Conservation (phyloP, 2,888 invertebrate species). For the Zaprionus obscuricornis region DNA sequence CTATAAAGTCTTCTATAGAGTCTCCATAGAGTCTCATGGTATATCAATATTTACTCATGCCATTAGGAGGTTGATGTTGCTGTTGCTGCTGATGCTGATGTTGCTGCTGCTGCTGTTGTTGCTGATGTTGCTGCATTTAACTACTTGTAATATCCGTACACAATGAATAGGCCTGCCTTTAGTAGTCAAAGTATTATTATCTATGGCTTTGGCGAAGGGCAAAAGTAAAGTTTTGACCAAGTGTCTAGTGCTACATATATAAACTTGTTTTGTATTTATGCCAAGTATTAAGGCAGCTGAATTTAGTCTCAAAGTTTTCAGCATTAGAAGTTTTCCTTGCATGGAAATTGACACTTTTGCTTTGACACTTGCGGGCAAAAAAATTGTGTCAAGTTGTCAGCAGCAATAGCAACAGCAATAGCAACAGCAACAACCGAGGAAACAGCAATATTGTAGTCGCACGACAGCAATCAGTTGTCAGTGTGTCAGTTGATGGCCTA, state of each 20-base stretch:
- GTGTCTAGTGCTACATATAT: no score
- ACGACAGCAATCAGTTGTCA: conserved; percentile 61
- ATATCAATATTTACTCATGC: conserved; percentile 58
- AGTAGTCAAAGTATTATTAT: conserved; percentile 2
- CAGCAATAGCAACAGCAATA: conserved; percentile 32
- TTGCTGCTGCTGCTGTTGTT: no score
- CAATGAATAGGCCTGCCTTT: conserved; percentile 26
- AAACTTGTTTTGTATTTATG: conserved; percentile 41
- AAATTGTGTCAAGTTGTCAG: conserved; percentile 76
- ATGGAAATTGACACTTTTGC: conserved; percentile 70
- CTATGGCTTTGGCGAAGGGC: conserved; percentile 6
- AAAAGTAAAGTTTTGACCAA: no score
- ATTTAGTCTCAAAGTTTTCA: no score
- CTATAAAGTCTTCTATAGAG: no score
- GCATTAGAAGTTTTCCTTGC: conserved; percentile 35
- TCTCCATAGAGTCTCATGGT: conserved; percentile 18
- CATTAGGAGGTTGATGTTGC: conserved; percentile 40
- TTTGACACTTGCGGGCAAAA: conserved; percentile 41
- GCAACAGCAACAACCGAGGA: conserved; percentile 9
- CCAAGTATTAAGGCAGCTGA: conserved; percentile 27
- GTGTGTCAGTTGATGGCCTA: conserved; percentile 64
- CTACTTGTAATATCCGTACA: conserved; percentile 55
- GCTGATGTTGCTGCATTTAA: conserved; percentile 28
- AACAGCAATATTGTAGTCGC: conserved; percentile 11
- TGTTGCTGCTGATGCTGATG: no score